Conservation (phyloP, 92 coral and sea anemone species). For the Parazoanthus darwini region DNA sequence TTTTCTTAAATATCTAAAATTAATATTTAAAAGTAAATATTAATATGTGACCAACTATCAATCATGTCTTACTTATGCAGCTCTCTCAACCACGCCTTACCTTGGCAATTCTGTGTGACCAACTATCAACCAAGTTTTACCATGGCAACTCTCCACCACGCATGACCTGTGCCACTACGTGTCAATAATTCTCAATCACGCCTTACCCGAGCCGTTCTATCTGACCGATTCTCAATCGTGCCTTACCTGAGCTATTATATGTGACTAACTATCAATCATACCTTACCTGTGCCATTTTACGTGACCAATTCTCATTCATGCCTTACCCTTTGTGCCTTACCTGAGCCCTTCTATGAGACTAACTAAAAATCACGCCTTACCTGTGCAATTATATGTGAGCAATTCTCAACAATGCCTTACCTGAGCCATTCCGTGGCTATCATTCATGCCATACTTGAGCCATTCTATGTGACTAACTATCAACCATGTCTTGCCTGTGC, state of each 20-base stretch:
- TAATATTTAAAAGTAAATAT: too few relatives aligned
- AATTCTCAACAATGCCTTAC: conserved; percentile 49
- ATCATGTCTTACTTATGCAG: conserved; percentile 75
- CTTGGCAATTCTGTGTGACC: conserved; percentile 92
- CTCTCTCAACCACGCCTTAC: conserved; percentile 51
- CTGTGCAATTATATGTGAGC: too few relatives aligned
- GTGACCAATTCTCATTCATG: conserved; percentile 89
- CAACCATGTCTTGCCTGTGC: conserved; percentile 92
- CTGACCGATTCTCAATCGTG: not conserved
- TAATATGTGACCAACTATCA: conserved; percentile 79
- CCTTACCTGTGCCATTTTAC: conserved; percentile 94
- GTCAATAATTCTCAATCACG: too few relatives aligned
- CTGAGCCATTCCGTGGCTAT: too few relatives aligned
- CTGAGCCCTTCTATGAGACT: not conserved
- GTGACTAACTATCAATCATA: not conserved
- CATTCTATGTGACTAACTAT: conserved; percentile 89
- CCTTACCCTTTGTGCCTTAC: conserved; percentile 90
- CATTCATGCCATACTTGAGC: conserved; percentile 78
- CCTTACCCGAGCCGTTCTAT: too few relatives aligned
- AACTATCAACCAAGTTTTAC: conserved; percentile 93
- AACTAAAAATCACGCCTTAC: conserved; percentile 48
- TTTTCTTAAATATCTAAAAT: too few relatives aligned
- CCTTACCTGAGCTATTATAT: conserved; percentile 46
- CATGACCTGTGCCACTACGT: conserved; percentile 45
- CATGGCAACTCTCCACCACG: not conserved